phyloP scores from a whole-genome alignment of 2,113 vertebrate genomes.

The Chloropsis hardwickii region DNA sequence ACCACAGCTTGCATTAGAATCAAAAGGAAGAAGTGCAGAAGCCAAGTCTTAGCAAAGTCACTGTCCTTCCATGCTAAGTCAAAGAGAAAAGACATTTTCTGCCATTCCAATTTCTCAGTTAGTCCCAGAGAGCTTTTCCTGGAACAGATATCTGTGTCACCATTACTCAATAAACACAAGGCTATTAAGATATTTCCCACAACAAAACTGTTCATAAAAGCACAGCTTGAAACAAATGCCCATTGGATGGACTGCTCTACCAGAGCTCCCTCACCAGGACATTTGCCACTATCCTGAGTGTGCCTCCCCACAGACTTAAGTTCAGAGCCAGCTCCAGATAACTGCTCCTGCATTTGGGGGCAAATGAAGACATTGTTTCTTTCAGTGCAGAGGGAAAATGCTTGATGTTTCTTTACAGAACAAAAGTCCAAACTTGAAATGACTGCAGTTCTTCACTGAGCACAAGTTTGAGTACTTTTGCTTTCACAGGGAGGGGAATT shows the following conservation, averaged over 20 bases:
- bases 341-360: accelerated
- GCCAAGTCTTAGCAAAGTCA: not conserved
- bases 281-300: not conserved
- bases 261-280: not conserved
- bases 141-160: not conserved
- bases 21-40: not conserved
- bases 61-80: not conserved
- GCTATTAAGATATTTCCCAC: constrained; percentile 18
- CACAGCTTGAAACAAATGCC: not conserved
- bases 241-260: not conserved
- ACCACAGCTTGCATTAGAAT: not conserved
- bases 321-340: not conserved
- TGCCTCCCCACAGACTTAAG: accelerated
- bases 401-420: not conserved
- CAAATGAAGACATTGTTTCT: not conserved
- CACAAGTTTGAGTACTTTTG: not conserved
- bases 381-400: not conserved
- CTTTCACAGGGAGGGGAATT: not conserved
- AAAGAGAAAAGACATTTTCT: not conserved
- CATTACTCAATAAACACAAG: constrained; percentile 21
- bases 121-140: constrained; percentile 28
- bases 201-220: constrained; percentile 30
- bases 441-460: not conserved
- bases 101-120: constrained; percentile 13
- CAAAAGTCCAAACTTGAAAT: not conserved